Conservation (phyloP, 2,113 vertebrate genomes). For the Rynchops niger region DNA sequence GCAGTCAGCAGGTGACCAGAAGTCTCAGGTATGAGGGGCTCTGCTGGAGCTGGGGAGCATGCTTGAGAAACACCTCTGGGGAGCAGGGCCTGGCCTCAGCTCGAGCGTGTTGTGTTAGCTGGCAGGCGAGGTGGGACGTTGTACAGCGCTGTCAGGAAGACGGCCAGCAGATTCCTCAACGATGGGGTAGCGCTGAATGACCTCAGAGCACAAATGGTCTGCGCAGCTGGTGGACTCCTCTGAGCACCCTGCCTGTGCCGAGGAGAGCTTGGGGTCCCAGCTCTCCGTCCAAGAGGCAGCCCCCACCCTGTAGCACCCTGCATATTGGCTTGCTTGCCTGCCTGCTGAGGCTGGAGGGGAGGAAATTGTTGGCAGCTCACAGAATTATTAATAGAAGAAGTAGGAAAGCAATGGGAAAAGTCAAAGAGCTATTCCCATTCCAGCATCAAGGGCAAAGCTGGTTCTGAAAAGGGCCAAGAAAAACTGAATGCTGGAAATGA, state of each 20-base stretch:
- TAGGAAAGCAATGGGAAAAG: background rate
- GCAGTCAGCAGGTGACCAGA: background rate
- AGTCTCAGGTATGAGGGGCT: background rate
- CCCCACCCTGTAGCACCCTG: background rate
- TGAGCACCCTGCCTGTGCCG: background rate
- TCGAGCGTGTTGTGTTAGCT: background rate
- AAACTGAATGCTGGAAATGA: background rate
- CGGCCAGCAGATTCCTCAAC: slow-evolving; percentile 53
- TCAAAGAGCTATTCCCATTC: background rate
- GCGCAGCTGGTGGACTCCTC: slow-evolving; percentile 43
- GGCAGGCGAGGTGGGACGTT: background rate
- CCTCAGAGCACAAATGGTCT: slow-evolving; percentile 58
- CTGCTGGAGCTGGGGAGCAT: background rate
- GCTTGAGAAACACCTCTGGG: background rate
- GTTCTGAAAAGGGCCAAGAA: background rate
- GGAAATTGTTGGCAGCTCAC: background rate
- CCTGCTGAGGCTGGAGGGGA: background rate
- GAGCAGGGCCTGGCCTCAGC: background rate
- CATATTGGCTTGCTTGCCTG: background rate
- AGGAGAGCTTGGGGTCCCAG: background rate
- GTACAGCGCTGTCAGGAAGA: background rate
- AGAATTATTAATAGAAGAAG: background rate
- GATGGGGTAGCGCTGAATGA: slow-evolving; percentile 57
- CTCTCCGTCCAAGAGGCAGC: background rate
- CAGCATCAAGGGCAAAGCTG: background rate